Base-by-base conservation (phyloP, 2,888 invertebrate species). In the Pyrrhosoma nymphula region DNA sequence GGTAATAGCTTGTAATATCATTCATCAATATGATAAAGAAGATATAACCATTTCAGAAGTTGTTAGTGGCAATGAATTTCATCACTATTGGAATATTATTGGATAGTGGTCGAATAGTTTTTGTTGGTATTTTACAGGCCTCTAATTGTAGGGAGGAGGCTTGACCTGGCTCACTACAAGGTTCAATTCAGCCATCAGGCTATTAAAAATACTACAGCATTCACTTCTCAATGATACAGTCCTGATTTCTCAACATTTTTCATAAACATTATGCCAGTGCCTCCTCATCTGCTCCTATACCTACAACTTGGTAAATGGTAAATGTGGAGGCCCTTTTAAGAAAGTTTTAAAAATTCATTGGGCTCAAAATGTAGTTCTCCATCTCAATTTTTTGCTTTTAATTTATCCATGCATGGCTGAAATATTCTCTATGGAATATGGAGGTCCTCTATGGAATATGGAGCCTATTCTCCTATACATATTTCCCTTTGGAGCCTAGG, bases 111-210 rank as follows among this genome's bases (percentile, higher is more conserved):
- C 20, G 12, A 60, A 60, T 60, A 20, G 16, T 82, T 82, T 4
- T 18, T 12, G 8, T 47, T 47, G 2, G 2, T 47, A 47, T 47
- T 47, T 2, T 82, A n/a, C 30, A 82, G 30, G 82, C 82, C 82
- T 35, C 82, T 14, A 16, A 30, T 16, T 35, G 82, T 82, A 82
- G 35, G 35, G 26, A 82, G 35, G 30, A 82, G 82, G 82, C 30
- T 26, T 82, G 82, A 18, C 35, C 35, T 18, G 82, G 82, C 82
- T 35, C 82, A 82, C 82, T 35, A 82, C 30, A 30, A 14, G 30
- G 82, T 82, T 82, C 82, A 30, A 82, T 82, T 82, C 82, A 82
- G 82, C 82, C 82, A 35, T 82, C 82, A 35, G 82, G 82, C 82
- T 82, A 23, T 82, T 35, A 26, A 14, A 35, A 35, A 26, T 1